A percentile compares a stretch with the other conserved stretches of the same genome.
These are phyloP conservation scores for Dermochelys coriacea DNA, from an alignment of 2,797 vertebrate genomes.

Conservation along the genomic window DNA sequence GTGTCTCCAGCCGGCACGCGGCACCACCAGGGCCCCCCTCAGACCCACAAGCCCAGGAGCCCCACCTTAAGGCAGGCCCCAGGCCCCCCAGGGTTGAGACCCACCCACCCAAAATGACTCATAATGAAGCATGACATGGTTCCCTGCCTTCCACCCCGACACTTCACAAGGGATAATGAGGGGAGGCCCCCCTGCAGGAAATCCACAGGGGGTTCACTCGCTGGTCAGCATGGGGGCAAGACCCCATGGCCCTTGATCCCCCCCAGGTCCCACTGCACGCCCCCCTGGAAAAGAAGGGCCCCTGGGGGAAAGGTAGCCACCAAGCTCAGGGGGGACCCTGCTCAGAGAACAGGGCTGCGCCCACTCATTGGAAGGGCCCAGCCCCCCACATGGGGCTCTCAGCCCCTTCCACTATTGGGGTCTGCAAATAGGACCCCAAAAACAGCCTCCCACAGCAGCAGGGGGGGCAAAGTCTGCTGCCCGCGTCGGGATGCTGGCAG, in stretches of 20 bases:
- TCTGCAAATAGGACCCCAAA: too few species aligned
- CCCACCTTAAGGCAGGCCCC: neutral
- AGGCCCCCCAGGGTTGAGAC: neutral
- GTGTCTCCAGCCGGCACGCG: too few species aligned
- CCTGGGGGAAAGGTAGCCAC: too few species aligned
- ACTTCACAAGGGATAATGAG: neutral
- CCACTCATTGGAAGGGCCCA: too few species aligned
- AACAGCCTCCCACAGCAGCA: neutral
- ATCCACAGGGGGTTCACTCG: neutral
- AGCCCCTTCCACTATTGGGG: neutral
- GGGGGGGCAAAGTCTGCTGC: neutral
- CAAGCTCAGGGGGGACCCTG: neutral
- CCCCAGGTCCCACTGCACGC: too few species aligned
- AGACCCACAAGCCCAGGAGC: neutral
- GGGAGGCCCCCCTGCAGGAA: neutral
- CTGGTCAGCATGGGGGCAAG: neutral
- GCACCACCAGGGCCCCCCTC: too few species aligned
- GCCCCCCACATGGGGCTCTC: neutral
- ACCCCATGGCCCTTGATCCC: neutral
- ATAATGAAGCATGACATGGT: neutral
- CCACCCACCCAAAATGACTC: neutral
- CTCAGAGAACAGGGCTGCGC: neutral
- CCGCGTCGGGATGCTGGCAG: neutral
- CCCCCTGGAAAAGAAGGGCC: too few species aligned
- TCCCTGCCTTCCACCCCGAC: neutral